These are phyloP conservation scores for Neoniphon sammara DNA, from an alignment of 2,797 vertebrate species.

Conservation along the genomic window DNA sequence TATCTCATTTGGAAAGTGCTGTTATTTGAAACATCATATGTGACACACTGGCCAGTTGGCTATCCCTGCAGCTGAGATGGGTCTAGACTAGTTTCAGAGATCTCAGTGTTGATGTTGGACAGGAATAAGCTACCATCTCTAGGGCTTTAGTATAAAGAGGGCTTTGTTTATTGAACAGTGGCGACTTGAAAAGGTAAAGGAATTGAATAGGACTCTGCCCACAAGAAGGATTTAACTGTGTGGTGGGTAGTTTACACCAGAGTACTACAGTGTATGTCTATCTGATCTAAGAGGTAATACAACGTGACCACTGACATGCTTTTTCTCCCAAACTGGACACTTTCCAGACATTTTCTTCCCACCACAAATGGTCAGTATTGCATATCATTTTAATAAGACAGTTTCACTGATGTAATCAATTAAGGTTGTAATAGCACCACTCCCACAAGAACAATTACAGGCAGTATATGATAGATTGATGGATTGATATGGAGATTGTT, in stretches of 20 bases:
- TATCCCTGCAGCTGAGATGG: slow-evolving; percentile 18
- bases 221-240: slow-evolving; percentile 7
- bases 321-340: neutral
- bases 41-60: slow-evolving; percentile 13
- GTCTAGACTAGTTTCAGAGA: slow-evolving; percentile 33
- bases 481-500: slow-evolving; percentile 60
- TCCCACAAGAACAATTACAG: slow-evolving; percentile 18
- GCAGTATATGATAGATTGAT: slow-evolving; percentile 40
- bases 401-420: slow-evolving; percentile 28
- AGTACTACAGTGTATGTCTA: neutral
- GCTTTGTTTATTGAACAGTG: slow-evolving; percentile 20
- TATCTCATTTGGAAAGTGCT: slow-evolving; percentile 43
- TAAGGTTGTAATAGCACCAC: slow-evolving; percentile 8
- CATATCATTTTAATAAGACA: slow-evolving; percentile 8
- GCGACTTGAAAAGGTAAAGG: slow-evolving; percentile 19
- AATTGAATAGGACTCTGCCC: neutral
- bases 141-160: slow-evolving; percentile 16
- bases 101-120: slow-evolving; percentile 28
- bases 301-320: neutral
- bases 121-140: slow-evolving; percentile 28
- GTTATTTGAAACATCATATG: slow-evolving; percentile 22
- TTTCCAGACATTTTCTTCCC: slow-evolving; percentile 7
- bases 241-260: neutral
- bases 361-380: slow-evolving; percentile 1
- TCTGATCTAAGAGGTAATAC: neutral